A percentile compares a stretch with the other conserved stretches of the same genome.
Conservation (phyloP, 2,797 vertebrate genomes). For the Pipistrellus nathusii region DNA sequence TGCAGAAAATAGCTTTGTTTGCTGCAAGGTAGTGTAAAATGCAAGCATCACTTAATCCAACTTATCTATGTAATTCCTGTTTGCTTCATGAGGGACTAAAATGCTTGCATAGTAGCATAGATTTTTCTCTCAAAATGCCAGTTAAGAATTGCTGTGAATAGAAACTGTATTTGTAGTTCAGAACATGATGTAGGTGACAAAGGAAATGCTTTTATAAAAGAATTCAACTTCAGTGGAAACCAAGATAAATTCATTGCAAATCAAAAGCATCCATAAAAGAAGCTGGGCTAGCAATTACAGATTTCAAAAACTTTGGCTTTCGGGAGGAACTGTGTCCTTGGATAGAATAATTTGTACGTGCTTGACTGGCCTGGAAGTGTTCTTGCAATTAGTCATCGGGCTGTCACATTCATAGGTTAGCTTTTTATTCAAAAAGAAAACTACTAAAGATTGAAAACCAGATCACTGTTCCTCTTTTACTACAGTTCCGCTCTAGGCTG, state of each 20-base stretch:
- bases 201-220: slow-evolving; percentile 70
- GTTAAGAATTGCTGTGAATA: slow-evolving; percentile 64
- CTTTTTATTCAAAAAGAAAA: slow-evolving; percentile 54
- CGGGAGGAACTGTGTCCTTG: slow-evolving; percentile 9
- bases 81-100: slow-evolving; percentile 73
- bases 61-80: slow-evolving; percentile 70
- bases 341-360: slow-evolving; percentile 17
- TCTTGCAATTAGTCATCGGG: slow-evolving; percentile 51
- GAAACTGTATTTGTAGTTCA: slow-evolving; percentile 68
- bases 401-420: not conserved
- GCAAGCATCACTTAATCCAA: slow-evolving; percentile 56
- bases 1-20: slow-evolving; percentile 78
- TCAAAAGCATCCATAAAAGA: slow-evolving; percentile 72
- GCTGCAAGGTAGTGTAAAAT: slow-evolving; percentile 63
- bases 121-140: slow-evolving; percentile 62
- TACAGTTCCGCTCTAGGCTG: slow-evolving; percentile 54
- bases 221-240: slow-evolving; percentile 71
- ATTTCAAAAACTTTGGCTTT: slow-evolving; percentile 62
- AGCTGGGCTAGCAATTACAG: not conserved
- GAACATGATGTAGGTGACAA: slow-evolving; percentile 46
- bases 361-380: slow-evolving; percentile 55
- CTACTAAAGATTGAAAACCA: slow-evolving; percentile 26
- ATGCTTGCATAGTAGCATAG: not conserved
- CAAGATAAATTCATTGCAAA: slow-evolving; percentile 68
- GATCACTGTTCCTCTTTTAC: not conserved